Conservation (phyloP, 2,888 invertebrate genomes). For the Heteromyza rotundicornis region DNA sequence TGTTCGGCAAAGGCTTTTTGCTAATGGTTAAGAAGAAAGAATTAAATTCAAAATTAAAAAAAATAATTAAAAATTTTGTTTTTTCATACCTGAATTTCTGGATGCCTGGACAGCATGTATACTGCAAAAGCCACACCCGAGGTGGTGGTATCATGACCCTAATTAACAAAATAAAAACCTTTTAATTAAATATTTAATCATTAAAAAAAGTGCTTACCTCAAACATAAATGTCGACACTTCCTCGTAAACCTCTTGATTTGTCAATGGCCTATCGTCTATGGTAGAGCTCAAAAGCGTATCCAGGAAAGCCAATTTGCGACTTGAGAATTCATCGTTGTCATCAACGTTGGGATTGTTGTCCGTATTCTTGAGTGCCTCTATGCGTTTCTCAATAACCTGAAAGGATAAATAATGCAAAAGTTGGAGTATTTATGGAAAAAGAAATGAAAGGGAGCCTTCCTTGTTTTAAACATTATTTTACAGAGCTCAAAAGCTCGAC, state of each 20-base stretch:
- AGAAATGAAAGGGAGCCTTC: too few species aligned
- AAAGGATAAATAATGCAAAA: neutral
- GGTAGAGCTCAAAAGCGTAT: constrained; percentile 49
- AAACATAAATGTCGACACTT: constrained; percentile 60
- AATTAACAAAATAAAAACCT: constrained; percentile 25
- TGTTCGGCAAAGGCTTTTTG: constrained; percentile 64
- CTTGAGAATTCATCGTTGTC: constrained; percentile 29
- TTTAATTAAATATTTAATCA: too few species aligned
- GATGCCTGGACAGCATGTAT: constrained; percentile 65
- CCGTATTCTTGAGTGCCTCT: constrained; percentile 25
- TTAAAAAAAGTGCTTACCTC: constrained; percentile 37
- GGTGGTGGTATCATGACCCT: constrained; percentile 69
- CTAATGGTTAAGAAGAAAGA: constrained; percentile 44
- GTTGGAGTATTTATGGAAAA: too few species aligned
- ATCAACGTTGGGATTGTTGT: neutral
- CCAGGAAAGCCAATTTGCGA: constrained; percentile 53
- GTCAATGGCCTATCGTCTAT: constrained; percentile 49
- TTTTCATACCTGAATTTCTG: constrained; percentile 63
- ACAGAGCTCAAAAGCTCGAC: too few species aligned
- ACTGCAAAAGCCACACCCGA: constrained; percentile 66
- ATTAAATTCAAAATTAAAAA: too few species aligned
- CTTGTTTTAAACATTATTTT: too few species aligned
- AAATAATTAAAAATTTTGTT: too few species aligned
- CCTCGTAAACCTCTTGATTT: constrained; percentile 53
- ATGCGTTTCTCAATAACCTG: constrained; percentile 53